These are phyloP conservation scores for Ophraella communa DNA, from an alignment of 2,888 invertebrate genomes.

Conservation along the genomic window DNA sequence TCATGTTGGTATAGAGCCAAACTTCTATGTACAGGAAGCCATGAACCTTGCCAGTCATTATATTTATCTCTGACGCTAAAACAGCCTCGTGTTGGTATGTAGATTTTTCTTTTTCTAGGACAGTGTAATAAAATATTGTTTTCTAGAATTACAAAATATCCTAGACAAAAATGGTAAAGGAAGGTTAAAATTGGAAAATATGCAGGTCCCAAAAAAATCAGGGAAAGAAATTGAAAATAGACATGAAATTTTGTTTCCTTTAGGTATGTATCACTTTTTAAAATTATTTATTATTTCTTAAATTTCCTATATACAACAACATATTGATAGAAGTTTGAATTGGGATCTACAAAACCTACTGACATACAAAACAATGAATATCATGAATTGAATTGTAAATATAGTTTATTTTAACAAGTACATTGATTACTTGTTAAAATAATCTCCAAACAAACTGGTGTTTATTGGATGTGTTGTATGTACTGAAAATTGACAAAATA, in stretches of 20 bases:
- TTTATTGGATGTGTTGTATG: too few species aligned
- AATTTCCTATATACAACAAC: background rate
- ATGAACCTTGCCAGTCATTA: background rate
- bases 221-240: background rate
- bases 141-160: background rate
- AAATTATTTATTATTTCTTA: background rate
- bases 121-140: background rate
- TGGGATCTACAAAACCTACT: conserved; percentile 1
- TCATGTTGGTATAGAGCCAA: conserved; percentile 4
- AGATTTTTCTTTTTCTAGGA: background rate
- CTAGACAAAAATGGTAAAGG: background rate
- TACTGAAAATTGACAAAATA: too few species aligned
- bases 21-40: background rate
- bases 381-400: conserved; percentile 2
- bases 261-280: background rate
- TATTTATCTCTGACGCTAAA: background rate
- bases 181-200: background rate
- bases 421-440: background rate
- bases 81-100: conserved; percentile 3
- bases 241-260: background rate
- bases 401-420: background rate
- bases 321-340: background rate
- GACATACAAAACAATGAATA: background rate
- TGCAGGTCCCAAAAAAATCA: background rate
- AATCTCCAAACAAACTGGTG: background rate